Percentiles rank a stretch among this genome's conserved stretches.
Conservation (phyloP, 2,113 vertebrate species). For the Litocranius walleri region DNA sequence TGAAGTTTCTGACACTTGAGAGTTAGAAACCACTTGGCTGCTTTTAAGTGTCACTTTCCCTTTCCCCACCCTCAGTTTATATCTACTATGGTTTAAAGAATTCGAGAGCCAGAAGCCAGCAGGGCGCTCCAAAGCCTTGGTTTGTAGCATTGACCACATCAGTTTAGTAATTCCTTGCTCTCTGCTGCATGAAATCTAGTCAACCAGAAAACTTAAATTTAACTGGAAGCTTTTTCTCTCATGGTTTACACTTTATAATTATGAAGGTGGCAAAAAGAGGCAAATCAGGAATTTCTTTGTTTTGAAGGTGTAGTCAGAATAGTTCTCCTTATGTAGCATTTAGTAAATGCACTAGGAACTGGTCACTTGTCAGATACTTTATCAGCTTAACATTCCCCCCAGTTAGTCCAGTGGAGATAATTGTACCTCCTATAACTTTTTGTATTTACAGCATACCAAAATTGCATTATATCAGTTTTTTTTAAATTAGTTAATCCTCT, state of each 20-base stretch:
- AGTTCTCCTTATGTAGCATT: background rate
- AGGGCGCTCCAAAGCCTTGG: background rate
- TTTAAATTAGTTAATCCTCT: background rate
- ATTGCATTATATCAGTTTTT: background rate
- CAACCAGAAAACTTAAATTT: background rate
- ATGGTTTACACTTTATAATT: background rate
- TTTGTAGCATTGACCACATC: background rate
- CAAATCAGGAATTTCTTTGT: background rate
- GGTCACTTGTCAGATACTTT: background rate
- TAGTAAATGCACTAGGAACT: background rate
- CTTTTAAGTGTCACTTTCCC: constrained; percentile 4
- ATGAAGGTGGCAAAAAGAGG: background rate
- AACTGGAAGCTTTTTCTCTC: background rate
- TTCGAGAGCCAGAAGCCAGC: no score
- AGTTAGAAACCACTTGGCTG: constrained; percentile 38
- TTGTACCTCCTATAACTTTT: background rate
- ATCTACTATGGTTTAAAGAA: background rate
- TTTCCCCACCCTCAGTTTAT: background rate
- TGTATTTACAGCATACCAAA: background rate
- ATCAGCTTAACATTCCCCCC: background rate
- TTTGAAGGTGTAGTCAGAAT: background rate
- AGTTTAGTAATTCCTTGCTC: background rate
- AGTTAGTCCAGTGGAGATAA: background rate
- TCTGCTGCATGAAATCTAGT: background rate
- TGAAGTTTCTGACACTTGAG: constrained; percentile 49